Conservation (phyloP, 2,797 vertebrate species). For the Eremophila alpestris region DNA sequence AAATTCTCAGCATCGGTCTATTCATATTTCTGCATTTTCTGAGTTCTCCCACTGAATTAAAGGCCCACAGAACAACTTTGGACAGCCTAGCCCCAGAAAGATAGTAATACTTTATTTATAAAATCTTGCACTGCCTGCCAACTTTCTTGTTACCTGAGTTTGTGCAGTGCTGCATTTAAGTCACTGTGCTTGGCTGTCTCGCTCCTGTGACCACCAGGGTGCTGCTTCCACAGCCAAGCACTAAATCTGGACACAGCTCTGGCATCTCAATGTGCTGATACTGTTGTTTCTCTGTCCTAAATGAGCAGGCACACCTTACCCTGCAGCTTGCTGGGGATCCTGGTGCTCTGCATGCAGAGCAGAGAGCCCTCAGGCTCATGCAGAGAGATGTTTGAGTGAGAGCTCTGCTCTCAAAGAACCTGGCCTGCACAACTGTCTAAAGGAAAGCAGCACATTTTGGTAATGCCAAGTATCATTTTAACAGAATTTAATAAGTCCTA, state of each 20-base stretch:
- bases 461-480: neutral
- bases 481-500: neutral
- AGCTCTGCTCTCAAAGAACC: neutral
- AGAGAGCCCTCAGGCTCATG: neutral
- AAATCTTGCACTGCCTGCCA: neutral
- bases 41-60: neutral
- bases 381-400: neutral
- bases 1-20: neutral
- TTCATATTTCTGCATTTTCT: neutral
- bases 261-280: neutral
- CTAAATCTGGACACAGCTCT: neutral
- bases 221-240: neutral
- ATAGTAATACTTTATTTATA: neutral
- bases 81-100: neutral
- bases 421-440: neutral
- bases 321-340: neutral
- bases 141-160: neutral
- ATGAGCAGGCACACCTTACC: neutral
- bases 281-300: neutral
- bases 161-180: neutral
- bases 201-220: neutral
- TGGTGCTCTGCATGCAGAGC: accelerated
- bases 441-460: neutral
- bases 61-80: neutral
- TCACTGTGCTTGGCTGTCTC: neutral